Evolutionary conservation across 2,888 invertebrate genomes (phyloP).

Genomic region (Diarsia rubi): DNA sequence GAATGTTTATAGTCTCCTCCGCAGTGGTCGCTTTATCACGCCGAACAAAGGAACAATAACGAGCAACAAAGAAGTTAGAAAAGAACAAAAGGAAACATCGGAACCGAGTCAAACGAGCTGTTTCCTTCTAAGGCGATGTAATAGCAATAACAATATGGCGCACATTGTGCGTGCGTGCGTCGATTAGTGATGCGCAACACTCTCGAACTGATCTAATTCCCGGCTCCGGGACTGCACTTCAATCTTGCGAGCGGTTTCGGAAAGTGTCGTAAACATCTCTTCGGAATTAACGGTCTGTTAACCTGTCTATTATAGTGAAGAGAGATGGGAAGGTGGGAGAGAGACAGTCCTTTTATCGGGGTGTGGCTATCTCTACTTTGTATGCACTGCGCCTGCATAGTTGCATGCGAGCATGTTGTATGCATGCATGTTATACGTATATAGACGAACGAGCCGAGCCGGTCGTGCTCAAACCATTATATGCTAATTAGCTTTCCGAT

Average conservation of each 20-base stretch:
- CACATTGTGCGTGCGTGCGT: slow-evolving; percentile 76
- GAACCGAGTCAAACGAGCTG: slow-evolving; percentile 80
- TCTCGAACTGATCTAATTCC: slow-evolving; percentile 77
- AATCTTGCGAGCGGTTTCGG: slow-evolving; percentile 67
- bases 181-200: slow-evolving; percentile 75
- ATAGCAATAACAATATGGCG: slow-evolving; percentile 85
- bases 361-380: slow-evolving; percentile 88
- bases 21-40: slow-evolving; percentile 78
- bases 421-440: slow-evolving; percentile 47
- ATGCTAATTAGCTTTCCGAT: slow-evolving; percentile 83
- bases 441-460: slow-evolving; percentile 69
- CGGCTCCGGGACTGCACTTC: slow-evolving; percentile 57
- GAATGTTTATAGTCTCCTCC: slow-evolving; percentile 82
- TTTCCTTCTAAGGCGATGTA: slow-evolving; percentile 83
- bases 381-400: slow-evolving; percentile 83
- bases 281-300: slow-evolving; percentile 74
- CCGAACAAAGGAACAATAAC: slow-evolving; percentile 87
- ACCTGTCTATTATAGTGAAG: slow-evolving; percentile 66
- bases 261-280: slow-evolving; percentile 74
- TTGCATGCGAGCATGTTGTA: slow-evolving; percentile 78
- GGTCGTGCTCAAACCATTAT: slow-evolving; percentile 81
- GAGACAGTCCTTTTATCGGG: slow-evolving; percentile 81
- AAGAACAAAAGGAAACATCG: slow-evolving; percentile 86
- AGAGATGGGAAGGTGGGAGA: slow-evolving; percentile 75
- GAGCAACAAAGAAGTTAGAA: slow-evolving; percentile 86